Base-by-base conservation (phyloP, 1,140 invertebrate species). In the Trichomalopsis sarcophagae region DNA sequence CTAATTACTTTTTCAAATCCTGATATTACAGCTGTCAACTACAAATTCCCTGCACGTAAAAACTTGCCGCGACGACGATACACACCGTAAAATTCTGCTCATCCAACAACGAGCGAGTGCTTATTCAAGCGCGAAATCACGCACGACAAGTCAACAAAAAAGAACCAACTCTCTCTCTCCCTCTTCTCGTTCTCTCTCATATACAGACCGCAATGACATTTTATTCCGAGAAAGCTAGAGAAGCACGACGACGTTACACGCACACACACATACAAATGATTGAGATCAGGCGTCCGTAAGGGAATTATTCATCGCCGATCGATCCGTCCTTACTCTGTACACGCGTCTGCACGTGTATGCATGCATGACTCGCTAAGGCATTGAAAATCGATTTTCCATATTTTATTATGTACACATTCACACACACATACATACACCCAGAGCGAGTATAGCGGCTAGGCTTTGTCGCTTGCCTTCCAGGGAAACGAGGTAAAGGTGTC, bases 351-450 rank as follows among this genome's bases (percentile, higher is more conserved):
- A 77, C 23, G n/a, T 50, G 55, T 73, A 82, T 66, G 47, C 47
- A 73, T 50, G 69, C 75, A n/a, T 9, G 14, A 50, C 10, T 23
- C 30, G 13, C 23, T n/a, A 14, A 85, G 47, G 23, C 80, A 86
- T 77, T 83, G 82, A 77, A 75, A 83, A 83, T 83, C 66, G 68
- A 84, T 84, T 84, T 78, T 69, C 62, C 36, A 84, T 78, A 84
- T 62, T 84, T 84, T 78, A 82, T 76, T 82, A 50, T 44, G 36
- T 44, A 66, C n/a, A 76, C 55, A 5, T 2, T 5, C 33, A 36
- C 33, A 36, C 33, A 36, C 3, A 36, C 55, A 5, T 3, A 17
- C 17, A n/a, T 1, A 62, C 13, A 55, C 11, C 11, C 1, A 68
- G 21, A 47, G 77, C 10, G 50, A 36, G 33, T 11, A 33, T 13